Conservation (phyloP, 2,113 vertebrate species). For the Mionectes macconnelli region DNA sequence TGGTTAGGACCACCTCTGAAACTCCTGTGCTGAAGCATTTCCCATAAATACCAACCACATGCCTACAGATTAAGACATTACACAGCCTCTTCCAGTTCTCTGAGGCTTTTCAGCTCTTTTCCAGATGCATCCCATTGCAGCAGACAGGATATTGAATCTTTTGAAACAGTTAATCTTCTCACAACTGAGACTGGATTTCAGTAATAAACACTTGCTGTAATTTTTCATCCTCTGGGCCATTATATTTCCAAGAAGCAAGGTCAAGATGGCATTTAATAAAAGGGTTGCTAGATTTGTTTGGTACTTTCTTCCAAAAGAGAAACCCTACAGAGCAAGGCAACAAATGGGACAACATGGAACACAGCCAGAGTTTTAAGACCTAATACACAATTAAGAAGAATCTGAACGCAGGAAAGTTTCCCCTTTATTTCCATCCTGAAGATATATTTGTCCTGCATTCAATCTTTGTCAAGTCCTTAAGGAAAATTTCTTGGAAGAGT, state of each 20-base stretch:
- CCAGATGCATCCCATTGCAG: neutral
- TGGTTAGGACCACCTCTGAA: neutral
- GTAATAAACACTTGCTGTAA: conserved; percentile 28
- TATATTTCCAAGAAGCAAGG: conserved; percentile 9
- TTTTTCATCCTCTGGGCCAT: conserved; percentile 14
- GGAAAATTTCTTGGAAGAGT: conserved; percentile 39
- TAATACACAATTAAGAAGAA: neutral
- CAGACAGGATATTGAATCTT: conserved; percentile 5
- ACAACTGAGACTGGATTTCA: neutral
- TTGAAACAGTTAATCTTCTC: conserved; percentile 6
- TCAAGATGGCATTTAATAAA: conserved; percentile 44
- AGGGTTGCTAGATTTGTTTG: neutral
- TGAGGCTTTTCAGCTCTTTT: neutral
- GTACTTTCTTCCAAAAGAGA: neutral
- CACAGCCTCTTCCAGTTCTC: neutral
- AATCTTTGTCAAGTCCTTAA: conserved; percentile 32
- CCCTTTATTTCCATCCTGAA: neutral
- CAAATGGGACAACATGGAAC: neutral
- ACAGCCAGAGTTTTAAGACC: neutral
- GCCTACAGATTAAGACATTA: neutral
- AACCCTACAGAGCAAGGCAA: neutral
- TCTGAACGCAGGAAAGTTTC: neutral
- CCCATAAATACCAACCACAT: neutral
- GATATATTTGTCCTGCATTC: conserved; percentile 34
- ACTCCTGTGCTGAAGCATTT: neutral